Percentiles rank a stretch among this genome's conserved stretches.
Conservation (phyloP, 2,797 vertebrate species). For the Dendrocincla tyrannina region DNA sequence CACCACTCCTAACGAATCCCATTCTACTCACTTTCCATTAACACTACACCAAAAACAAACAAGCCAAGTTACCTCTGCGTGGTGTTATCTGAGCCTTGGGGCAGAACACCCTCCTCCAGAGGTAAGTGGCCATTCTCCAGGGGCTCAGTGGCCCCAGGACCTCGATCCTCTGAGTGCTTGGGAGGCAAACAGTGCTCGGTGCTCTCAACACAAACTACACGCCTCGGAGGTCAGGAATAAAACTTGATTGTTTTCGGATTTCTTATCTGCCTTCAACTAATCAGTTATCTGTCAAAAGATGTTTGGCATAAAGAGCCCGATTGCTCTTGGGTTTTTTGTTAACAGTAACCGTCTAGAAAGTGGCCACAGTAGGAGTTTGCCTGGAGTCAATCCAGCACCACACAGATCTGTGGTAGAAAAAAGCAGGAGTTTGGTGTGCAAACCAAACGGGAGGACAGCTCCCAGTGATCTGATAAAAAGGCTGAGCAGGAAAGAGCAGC, state of each 20-base stretch:
- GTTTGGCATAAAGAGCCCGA: not conserved
- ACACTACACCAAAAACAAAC: not conserved
- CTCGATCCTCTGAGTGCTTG: not conserved
- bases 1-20: not conserved
- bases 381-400: not conserved
- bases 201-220: constrained; percentile 4
- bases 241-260: constrained; percentile 55
- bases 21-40: not conserved
- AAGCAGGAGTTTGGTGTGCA: not conserved
- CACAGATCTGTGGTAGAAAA: not conserved
- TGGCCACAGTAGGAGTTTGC: not conserved
- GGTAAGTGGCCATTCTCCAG: not conserved
- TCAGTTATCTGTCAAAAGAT: not conserved
- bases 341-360: not conserved
- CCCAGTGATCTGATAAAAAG: not conserved
- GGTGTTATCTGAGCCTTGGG: not conserved
- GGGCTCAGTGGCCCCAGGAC: not conserved
- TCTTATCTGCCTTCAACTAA: not conserved
- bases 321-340: not conserved
- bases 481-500: not conserved
- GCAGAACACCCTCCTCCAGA: not conserved
- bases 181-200: not conserved
- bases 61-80: not conserved
- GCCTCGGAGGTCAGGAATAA: constrained; percentile 33
- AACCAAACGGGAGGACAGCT: not conserved